Conservation (phyloP, 2,113 vertebrate genomes). For the Strix uralensis region DNA sequence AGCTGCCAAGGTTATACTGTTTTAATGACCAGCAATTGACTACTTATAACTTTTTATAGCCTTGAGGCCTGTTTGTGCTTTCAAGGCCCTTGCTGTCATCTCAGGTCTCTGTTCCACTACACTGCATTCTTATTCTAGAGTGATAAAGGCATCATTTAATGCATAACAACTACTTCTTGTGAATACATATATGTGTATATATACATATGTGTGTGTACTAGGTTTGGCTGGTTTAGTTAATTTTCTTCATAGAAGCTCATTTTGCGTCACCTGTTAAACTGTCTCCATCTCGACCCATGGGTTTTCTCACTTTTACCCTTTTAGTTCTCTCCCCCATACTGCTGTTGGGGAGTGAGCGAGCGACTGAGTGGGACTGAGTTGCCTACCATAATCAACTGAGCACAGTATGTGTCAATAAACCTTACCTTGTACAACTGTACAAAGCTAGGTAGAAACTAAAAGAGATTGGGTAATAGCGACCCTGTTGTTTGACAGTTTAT, state of each 20-base stretch:
- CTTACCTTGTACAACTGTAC: background rate
- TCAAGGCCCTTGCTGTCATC: background rate
- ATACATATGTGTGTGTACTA: background rate
- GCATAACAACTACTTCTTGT: background rate
- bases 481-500: background rate
- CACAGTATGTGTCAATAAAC: background rate
- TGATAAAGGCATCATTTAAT: background rate
- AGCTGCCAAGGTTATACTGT: background rate
- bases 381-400: background rate
- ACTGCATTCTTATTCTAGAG: background rate
- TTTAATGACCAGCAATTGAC: background rate
- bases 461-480: background rate
- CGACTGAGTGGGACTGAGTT: accelerated
- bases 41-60: background rate
- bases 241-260: background rate
- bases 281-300: background rate
- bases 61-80: background rate
- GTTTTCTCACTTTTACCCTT: background rate
- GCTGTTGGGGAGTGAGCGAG: accelerated
- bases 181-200: background rate
- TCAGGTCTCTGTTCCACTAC: background rate
- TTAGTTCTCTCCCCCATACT: background rate
- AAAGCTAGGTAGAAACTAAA: background rate
- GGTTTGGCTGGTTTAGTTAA: background rate
- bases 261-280: background rate